phyloP scores from a whole-genome alignment of 2,797 vertebrate species.

The Hephaestus fuliginosus region DNA sequence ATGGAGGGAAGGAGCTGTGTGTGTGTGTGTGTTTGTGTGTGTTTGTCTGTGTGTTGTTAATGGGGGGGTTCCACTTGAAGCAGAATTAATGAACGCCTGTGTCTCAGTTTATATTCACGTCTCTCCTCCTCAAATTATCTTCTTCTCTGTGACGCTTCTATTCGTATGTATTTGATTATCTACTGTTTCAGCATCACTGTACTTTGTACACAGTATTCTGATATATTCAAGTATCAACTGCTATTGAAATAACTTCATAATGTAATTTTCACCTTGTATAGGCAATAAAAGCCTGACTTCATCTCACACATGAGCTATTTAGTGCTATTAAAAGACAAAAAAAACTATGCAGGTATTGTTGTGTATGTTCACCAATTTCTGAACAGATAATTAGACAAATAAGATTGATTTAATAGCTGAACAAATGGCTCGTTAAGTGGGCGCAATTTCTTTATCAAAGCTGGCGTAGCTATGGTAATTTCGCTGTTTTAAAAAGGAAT shows the following conservation, averaged over 20 bases:
- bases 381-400: slow-evolving; percentile 19
- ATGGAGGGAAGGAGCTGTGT: slow-evolving; percentile 50
- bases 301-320: slow-evolving; percentile 42
- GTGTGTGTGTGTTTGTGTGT: slow-evolving; percentile 19
- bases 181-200: slow-evolving; percentile 35
- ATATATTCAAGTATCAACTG: slow-evolving; percentile 72
- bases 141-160: slow-evolving; percentile 21
- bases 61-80: slow-evolving; percentile 48
- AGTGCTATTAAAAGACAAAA: slow-evolving; percentile 28
- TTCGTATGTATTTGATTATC: slow-evolving; percentile 20
- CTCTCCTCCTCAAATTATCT: slow-evolving; percentile 30
- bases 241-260: slow-evolving; percentile 58
- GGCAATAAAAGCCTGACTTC: slow-evolving; percentile 50
- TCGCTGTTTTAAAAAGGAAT: slow-evolving; percentile 13
- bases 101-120: slow-evolving; percentile 45
- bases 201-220: slow-evolving; percentile 51
- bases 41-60: slow-evolving; percentile 24
- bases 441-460: slow-evolving; percentile 50
- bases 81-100: slow-evolving; percentile 53
- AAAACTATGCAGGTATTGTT: slow-evolving; percentile 11
- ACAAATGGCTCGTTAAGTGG: slow-evolving; percentile 31
- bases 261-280: slow-evolving; percentile 47
- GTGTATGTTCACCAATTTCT: slow-evolving; percentile 26
- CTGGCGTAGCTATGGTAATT: slow-evolving; percentile 35
- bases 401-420: slow-evolving; percentile 36